phyloP scores from a whole-genome alignment of 2,113 vertebrate species.

The Agapornis roseicollis region DNA sequence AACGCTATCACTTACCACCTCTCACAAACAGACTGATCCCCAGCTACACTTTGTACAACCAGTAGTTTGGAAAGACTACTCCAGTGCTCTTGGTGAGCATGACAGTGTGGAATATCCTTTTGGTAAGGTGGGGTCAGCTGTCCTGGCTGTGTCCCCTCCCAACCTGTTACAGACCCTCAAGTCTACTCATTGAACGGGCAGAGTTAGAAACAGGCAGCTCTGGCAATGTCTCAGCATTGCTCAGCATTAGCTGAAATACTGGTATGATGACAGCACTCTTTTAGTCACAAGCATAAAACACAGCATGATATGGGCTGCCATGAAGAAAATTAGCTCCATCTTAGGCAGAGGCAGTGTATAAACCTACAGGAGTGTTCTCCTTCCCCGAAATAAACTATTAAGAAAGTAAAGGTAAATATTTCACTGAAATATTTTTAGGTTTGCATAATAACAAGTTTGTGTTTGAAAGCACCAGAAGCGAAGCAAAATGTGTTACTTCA shows the following conservation, averaged over 20 bases:
- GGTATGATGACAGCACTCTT: background rate
- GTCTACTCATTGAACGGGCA: rapidly evolving
- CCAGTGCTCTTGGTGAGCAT: background rate
- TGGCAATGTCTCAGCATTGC: background rate
- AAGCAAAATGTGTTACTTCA: background rate
- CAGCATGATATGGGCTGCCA: no score
- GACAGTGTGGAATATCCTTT: background rate
- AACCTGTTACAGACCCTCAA: background rate
- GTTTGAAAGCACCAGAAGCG: background rate
- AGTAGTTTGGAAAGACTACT: background rate
- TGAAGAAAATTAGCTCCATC: background rate
- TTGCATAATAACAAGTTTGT: background rate
- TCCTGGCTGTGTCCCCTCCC: background rate
- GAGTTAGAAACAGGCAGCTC: background rate
- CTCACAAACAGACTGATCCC: background rate
- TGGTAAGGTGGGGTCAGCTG: background rate
- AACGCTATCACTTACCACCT: background rate
- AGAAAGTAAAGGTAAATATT: background rate
- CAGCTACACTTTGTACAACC: background rate
- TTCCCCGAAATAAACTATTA: background rate
- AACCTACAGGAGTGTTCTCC: background rate
- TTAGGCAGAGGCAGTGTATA: background rate
- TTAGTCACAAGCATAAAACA: background rate
- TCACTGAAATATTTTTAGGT: background rate
- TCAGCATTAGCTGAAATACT: background rate